Evolutionary conservation across 2,797 vertebrate species (phyloP), one percentile per base, ranked within the genome.

Genomic region (Centroberyx gerrardi): DNA sequence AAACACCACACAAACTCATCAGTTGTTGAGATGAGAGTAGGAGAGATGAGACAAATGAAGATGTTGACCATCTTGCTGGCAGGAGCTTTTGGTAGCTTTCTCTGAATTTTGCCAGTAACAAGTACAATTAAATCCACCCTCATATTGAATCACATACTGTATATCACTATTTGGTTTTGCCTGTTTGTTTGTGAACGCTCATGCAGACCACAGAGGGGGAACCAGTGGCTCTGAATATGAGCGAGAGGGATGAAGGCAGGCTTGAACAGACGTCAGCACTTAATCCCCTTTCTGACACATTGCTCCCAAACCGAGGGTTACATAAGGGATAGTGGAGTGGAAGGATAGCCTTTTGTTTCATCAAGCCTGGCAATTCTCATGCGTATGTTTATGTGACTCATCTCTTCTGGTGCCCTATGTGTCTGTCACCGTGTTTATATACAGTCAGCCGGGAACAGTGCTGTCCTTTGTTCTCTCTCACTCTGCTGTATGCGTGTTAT

Each of bases 251-350:
- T 87, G 78, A 88, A 85, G 82, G 78, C 82, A 77, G 83, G 72
- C 88, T 83, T 73, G 52, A 72, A 88, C 84, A 77, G 89, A 93
- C 76, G 85, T 94, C 92, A 92, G 79, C 79, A 72, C 81, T 86
- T 94, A 93, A 94, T 93, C 93, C 85, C 87, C 83, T 90, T 90
- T 87, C 88, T 92, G 90, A 93, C 92, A 94, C 91, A 87, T 93
- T 88, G 81, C 91, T 90, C 88, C 84, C 64, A 71, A 88, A 92
- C 90, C n/a, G 40, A 12, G 22, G 36, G 81, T 93, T 94, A 91
- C 73, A 64, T 93, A 93, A 94, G 60, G 46, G 74, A 55, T 52
- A 53, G 68, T 62, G 72, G 66, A 75, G 79, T 55, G 74, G 54
- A 82, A 51, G 55, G 79, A 71, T 48, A 66, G 69, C 62, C 73